phyloP scores from a whole-genome alignment of 2,113 vertebrate genomes.

The Bufo gargarizans region DNA sequence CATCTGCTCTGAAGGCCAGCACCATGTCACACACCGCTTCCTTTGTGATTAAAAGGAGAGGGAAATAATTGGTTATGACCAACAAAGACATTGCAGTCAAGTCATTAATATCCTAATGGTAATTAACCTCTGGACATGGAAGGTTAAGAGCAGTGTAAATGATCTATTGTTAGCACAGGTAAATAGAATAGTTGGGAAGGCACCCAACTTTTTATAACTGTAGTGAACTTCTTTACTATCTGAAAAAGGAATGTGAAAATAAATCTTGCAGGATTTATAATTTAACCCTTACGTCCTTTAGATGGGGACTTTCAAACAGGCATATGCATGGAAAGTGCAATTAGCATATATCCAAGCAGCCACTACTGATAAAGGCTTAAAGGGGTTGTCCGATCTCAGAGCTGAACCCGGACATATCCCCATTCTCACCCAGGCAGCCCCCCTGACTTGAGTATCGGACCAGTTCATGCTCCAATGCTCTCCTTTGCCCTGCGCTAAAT shows the following conservation, averaged over 20 bases:
- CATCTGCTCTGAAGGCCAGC: constrained; percentile 76
- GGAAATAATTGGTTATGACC: constrained; percentile 19
- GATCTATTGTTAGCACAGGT: constrained; percentile 34
- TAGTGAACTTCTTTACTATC: not conserved
- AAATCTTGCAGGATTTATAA: not conserved
- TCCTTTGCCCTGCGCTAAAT: too few species aligned
- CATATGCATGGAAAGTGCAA: too few species aligned
- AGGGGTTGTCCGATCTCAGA: too few species aligned
- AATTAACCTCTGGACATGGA: constrained; percentile 26
- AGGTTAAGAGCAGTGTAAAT: not conserved
- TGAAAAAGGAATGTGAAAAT: not conserved
- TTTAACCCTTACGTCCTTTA: not conserved
- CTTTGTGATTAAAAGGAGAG: constrained; percentile 65
- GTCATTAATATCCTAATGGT: constrained; percentile 26
- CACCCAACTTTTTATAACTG: not conserved
- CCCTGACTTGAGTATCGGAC: too few species aligned
- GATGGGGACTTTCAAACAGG: too few species aligned
- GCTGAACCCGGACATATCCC: too few species aligned
- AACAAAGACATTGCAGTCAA: constrained; percentile 8
- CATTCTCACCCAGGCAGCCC: too few species aligned
- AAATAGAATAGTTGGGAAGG: not conserved
- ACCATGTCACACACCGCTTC: constrained; percentile 83
- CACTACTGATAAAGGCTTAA: too few species aligned
- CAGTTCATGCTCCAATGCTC: too few species aligned
- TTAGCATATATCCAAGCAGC: too few species aligned